Evolutionary conservation across 1,140 invertebrate species (phyloP).

Genomic region (Anadara kagoshimensis): DNA sequence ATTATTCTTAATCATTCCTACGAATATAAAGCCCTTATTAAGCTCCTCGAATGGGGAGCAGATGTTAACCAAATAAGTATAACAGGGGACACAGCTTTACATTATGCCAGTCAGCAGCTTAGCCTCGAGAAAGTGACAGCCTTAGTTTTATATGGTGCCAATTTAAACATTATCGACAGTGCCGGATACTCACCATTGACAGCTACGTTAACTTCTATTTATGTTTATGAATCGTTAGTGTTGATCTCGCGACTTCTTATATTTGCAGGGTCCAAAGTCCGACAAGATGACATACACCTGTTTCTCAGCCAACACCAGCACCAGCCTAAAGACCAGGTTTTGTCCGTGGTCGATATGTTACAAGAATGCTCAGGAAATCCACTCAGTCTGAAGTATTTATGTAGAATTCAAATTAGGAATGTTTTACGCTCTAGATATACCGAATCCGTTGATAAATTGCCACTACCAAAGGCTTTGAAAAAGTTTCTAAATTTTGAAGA

Average conservation of each 20-base stretch:
- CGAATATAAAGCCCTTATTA: background rate
- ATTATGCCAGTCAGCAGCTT: slow-evolving; percentile 10
- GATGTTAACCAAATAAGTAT: slow-evolving; percentile 3
- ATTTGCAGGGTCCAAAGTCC: background rate
- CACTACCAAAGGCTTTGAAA: background rate
- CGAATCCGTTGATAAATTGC: background rate
- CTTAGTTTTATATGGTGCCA: background rate
- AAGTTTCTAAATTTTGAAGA: slow-evolving; percentile 14
- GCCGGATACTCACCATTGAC: background rate
- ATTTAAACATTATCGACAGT: background rate
- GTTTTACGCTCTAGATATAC: background rate
- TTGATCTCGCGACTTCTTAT: background rate
- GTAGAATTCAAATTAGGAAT: slow-evolving; percentile 11
- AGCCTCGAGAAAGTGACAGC: background rate
- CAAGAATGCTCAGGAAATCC: background rate
- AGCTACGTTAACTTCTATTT: slow-evolving; percentile 5
- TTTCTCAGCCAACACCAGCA: background rate
- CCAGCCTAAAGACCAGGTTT: background rate
- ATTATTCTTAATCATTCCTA: background rate
- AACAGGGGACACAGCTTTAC: slow-evolving; percentile 11
- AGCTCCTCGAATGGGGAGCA: slow-evolving; percentile 8
- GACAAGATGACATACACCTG: background rate
- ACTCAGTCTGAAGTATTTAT: background rate
- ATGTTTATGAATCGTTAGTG: background rate
- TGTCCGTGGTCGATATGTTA: background rate